phyloP scores from a whole-genome alignment of 2,888 invertebrate species.

The Emesis russula region DNA sequence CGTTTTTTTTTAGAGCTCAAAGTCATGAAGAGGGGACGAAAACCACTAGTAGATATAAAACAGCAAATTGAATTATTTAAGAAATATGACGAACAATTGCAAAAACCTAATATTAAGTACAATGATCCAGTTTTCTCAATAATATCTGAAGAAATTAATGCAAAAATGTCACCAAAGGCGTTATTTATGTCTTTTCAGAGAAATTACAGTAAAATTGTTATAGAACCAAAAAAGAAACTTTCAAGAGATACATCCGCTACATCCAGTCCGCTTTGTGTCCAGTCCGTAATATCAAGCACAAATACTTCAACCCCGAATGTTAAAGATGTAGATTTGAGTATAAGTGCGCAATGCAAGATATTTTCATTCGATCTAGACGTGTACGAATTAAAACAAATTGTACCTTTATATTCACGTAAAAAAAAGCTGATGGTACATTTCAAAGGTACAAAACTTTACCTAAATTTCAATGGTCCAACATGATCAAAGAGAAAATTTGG shows the following conservation, averaged over 20 bases:
- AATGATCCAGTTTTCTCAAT: constrained; percentile 13
- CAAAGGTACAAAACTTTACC: constrained; percentile 41
- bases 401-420: constrained; percentile 12
- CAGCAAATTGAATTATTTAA: neutral
- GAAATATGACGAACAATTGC: constrained; percentile 9
- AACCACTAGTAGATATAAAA: too few species aligned
- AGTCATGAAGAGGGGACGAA: too few species aligned
- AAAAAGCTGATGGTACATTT: neutral
- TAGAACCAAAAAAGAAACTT: constrained; percentile 4
- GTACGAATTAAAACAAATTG: neutral
- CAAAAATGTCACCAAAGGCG: constrained; percentile 11
- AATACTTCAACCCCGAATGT: constrained; percentile 1
- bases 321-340: neutral
- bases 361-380: neutral
- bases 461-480: constrained; percentile 24
- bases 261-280: constrained; percentile 8
- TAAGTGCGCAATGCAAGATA: neutral
- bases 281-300: constrained; percentile 1
- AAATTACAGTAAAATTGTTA: constrained; percentile 6
- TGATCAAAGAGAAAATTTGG: neutral
- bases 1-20: too few species aligned
- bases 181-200: constrained; percentile 8
- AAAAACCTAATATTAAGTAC: constrained; percentile 1
- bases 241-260: constrained; percentile 5
- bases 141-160: neutral